These are phyloP conservation scores for Epistrophe eligans DNA, from an alignment of 2,888 invertebrate genomes.

Conservation along the genomic window DNA sequence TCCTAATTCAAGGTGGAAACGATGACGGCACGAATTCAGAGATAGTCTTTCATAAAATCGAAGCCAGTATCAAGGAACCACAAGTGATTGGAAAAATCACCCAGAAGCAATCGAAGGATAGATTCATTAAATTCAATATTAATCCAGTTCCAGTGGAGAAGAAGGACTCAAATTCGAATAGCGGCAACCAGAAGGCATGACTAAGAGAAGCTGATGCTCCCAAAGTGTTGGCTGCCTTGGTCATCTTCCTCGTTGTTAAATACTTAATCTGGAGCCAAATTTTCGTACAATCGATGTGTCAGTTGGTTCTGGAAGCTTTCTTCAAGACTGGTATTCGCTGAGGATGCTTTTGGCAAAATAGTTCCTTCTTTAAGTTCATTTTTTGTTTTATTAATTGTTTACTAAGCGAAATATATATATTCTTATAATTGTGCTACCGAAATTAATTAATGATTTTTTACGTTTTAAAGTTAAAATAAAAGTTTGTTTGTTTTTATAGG, in stretches of 20 bases:
- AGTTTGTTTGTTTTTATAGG: too few relatives aligned
- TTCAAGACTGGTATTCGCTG: conserved; percentile 12
- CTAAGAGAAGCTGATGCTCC: conserved; percentile 26
- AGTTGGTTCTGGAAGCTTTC: conserved; percentile 25
- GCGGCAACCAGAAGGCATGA: conserved; percentile 30
- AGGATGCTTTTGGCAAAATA: neutral
- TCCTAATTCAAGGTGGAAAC: conserved; percentile 80
- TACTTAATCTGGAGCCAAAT: conserved; percentile 54
- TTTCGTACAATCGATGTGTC: conserved; percentile 9
- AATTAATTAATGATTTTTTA: neutral
- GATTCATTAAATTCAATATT: conserved; percentile 87
- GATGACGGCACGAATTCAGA: conserved; percentile 82
- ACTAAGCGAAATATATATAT: neutral
- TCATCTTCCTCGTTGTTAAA: conserved; percentile 42
- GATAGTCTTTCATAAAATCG: conserved; percentile 85
- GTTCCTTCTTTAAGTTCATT: neutral
- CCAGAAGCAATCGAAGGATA: conserved; percentile 87
- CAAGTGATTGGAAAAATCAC: conserved; percentile 85
- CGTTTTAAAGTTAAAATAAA: neutral
- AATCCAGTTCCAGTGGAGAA: conserved; percentile 82
- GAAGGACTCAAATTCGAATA: neutral
- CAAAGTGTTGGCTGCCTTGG: conserved; percentile 42
- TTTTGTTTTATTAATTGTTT: neutral
- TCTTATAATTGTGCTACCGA: neutral
- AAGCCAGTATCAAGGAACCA: conserved; percentile 84